Base-by-base conservation (phyloP, 2,113 vertebrate genomes). In the Ahaetulla prasina region DNA sequence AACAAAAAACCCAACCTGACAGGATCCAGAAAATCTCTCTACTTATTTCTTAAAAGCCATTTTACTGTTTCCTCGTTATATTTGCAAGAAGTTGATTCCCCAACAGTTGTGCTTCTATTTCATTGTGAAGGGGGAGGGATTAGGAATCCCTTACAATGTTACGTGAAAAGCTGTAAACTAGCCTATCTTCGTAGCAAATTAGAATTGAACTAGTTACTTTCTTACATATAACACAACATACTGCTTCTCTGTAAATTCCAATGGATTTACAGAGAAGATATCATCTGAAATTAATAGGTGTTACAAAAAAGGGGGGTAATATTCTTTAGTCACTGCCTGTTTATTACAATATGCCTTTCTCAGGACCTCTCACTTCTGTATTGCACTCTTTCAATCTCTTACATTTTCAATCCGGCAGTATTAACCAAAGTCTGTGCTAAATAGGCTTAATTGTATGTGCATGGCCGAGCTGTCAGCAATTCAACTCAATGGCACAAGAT, bases 1-100 rank as follows among this genome's bases (percentile, higher is more conserved):
- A 54, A 97, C 95, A 97, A 97, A 57, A 25, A 57, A n/a, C n/a
- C n/a, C 20, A 54, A 25, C 98, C 97, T 97, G 98, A 97, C 96
- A 97, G 98, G 97, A 97, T 91, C 93, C 92, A 97, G 95, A 97
- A 97, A 96, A 96, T 95, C 97, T 97, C 96, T 86, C 92, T 91
- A 95, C 95, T 95, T 94, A 95, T 94, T 94, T 95, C n/a, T 90
- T 94, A 30, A 96, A 95, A 96, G 90, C 0, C 0, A 90, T 53
- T 88, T 94, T 89, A 92, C 14, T 3, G 18, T 94, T 96, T 96
- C 94, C 55, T 86, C 52, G 89, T 95, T 94, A 96, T 94, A 88
- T 52, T 96, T 96, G 96, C 93, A 95, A 95, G 94, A 96, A 94
- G 94, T 95, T 92, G 89, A 97, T 96, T 90, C 91, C 93, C 93